Percentiles rank a stretch among this genome's conserved stretches.
These are phyloP conservation scores for Drymodes brunneopygia DNA, from an alignment of 2,113 vertebrate genomes.

Conservation along the genomic window DNA sequence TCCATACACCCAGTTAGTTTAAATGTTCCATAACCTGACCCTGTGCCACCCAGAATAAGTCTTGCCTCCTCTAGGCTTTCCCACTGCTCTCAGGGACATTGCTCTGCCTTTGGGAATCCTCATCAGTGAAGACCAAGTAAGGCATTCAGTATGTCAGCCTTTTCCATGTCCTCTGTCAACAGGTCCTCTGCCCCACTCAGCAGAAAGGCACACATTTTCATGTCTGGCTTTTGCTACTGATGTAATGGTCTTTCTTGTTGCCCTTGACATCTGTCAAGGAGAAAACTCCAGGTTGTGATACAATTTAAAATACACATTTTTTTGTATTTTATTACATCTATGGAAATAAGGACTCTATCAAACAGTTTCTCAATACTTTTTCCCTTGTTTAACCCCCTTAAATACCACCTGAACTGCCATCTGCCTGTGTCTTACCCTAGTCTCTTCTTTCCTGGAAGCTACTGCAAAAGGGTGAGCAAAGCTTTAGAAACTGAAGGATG, in stretches of 20 bases:
- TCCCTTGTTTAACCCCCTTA: background rate
- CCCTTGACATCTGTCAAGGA: background rate
- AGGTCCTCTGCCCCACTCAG: background rate
- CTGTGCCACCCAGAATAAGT: background rate
- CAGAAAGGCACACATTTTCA: background rate
- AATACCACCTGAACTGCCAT: background rate
- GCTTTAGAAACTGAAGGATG: background rate
- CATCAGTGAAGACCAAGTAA: background rate
- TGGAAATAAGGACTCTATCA: background rate
- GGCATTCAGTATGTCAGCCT: background rate
- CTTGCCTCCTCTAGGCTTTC: background rate
- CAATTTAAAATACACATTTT: background rate
- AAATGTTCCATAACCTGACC: background rate
- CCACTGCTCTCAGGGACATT: background rate
- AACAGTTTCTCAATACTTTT: background rate
- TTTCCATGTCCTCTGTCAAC: background rate
- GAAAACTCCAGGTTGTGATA: background rate
- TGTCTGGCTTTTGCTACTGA: background rate
- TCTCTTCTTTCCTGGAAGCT: background rate
- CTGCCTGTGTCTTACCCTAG: background rate
- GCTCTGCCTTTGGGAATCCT: background rate
- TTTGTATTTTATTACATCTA: background rate
- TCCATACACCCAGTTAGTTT: background rate
- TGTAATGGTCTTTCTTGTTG: background rate
- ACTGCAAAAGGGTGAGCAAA: background rate